These are phyloP conservation scores for Chaunax sp. DNA, from an alignment of 2,797 vertebrate genomes.

Conservation along the genomic window DNA sequence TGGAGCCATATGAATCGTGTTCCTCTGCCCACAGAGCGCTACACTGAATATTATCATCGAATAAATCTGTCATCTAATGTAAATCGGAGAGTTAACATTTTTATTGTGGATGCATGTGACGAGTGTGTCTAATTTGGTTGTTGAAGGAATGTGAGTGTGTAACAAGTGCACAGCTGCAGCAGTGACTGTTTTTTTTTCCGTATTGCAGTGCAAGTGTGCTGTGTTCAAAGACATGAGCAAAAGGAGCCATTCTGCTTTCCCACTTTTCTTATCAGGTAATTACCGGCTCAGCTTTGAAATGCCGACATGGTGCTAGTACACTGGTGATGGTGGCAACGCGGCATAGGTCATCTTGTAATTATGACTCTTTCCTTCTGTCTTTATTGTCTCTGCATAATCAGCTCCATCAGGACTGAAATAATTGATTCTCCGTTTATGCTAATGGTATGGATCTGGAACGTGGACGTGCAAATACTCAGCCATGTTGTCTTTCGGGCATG, in stretches of 20 bases:
- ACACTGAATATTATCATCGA: conserved; percentile 64
- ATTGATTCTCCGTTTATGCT: conserved; percentile 82
- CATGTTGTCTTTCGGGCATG: conserved; percentile 76
- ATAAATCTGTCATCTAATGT: conserved; percentile 50
- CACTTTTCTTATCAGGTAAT: conserved; percentile 65
- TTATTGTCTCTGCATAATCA: conserved; percentile 80
- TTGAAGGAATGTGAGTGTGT: conserved; percentile 8
- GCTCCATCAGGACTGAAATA: conserved; percentile 76
- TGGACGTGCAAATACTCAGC: conserved; percentile 75
- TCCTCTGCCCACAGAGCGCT: conserved; percentile 50
- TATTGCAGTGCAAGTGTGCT: conserved; percentile 16
- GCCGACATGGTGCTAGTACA: conserved; percentile 58
- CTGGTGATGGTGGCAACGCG: conserved; percentile 55
- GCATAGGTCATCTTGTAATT: conserved; percentile 78
- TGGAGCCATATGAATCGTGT: conserved; percentile 69
- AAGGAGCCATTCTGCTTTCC: conserved; percentile 30
- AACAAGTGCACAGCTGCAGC: not conserved
- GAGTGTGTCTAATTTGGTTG: conserved; percentile 32
- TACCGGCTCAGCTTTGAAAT: conserved; percentile 70
- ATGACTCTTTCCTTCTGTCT: conserved; percentile 71
- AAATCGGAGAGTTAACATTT: conserved; percentile 59
- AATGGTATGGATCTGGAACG: conserved; percentile 77
- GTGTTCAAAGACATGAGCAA: conserved; percentile 25
- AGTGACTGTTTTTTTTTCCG: conserved; percentile 19
- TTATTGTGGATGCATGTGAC: conserved; percentile 14